A percentile compares a stretch with the other conserved stretches of the same genome.
These are phyloP conservation scores for Panthera uncia DNA, from an alignment of 2,113 vertebrate genomes.

Conservation along the genomic window DNA sequence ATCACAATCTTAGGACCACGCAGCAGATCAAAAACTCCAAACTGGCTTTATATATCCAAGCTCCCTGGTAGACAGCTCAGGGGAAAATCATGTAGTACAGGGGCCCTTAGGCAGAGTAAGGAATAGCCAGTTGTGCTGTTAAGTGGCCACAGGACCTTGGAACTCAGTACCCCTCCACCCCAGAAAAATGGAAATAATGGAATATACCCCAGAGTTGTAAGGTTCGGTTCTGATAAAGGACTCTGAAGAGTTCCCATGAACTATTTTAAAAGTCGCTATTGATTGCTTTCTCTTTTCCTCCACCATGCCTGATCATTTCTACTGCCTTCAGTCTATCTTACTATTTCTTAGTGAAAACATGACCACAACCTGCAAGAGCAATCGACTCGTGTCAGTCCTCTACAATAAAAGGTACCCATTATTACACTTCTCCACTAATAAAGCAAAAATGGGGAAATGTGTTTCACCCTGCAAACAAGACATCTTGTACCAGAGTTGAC, in stretches of 20 bases:
- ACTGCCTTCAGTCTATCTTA: neutral
- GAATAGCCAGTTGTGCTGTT: neutral
- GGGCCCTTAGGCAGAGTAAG: neutral
- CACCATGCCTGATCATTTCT: neutral
- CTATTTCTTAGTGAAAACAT: neutral
- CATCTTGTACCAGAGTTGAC: neutral
- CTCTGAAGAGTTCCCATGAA: neutral
- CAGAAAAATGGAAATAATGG: neutral
- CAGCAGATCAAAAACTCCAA: neutral
- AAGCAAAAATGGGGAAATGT: neutral
- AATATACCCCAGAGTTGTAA: neutral
- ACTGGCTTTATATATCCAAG: neutral
- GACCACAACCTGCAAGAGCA: neutral
- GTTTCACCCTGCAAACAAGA: neutral
- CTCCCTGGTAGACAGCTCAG: neutral
- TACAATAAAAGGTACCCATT: neutral
- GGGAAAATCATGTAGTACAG: rapidly evolving
- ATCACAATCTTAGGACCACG: neutral
- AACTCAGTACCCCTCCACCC: neutral
- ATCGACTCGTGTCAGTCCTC: neutral
- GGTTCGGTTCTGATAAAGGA: neutral
- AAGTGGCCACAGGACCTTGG: neutral
- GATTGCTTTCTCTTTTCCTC: neutral
- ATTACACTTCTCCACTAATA: neutral
- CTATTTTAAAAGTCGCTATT: neutral